These are phyloP conservation scores for Poeciliopsis turneri DNA, from an alignment of 2,797 vertebrate species.

Conservation along the genomic window DNA sequence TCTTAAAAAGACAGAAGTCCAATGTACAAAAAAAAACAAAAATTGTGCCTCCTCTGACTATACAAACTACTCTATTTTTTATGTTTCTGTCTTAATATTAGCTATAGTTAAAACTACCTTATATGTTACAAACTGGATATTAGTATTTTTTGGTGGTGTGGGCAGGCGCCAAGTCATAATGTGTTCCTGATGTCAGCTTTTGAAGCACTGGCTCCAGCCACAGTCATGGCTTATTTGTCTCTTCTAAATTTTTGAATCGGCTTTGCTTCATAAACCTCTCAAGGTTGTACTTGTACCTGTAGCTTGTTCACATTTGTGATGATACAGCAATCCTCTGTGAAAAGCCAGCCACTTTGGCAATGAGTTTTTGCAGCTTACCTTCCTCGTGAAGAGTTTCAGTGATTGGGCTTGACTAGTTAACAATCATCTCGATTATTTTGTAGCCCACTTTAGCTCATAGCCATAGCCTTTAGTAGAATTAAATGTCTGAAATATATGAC, in stretches of 20 bases:
- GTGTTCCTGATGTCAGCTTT: neutral
- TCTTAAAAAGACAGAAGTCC: too few species aligned
- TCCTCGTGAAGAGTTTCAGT: neutral
- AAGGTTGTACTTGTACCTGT: neutral
- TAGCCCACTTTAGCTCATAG: neutral
- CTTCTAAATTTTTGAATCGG: neutral
- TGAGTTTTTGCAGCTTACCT: neutral
- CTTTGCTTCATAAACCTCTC: conserved; percentile 1
- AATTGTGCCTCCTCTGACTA: neutral
- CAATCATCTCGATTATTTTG: neutral
- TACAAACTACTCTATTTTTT: neutral
- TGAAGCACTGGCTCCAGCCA: neutral
- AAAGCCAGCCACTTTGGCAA: neutral
- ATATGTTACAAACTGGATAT: neutral
- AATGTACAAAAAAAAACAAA: neutral
- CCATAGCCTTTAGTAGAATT: neutral
- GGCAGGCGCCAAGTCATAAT: neutral
- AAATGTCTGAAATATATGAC: neutral
- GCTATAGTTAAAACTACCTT: neutral
- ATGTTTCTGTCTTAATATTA: neutral
- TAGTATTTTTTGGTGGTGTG: too few species aligned
- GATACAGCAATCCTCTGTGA: neutral
- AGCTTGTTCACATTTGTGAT: neutral
- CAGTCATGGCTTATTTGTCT: neutral
- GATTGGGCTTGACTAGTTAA: neutral